Base-by-base conservation (phyloP, 2,113 vertebrate species). In the Rhabdornis inornatus region DNA sequence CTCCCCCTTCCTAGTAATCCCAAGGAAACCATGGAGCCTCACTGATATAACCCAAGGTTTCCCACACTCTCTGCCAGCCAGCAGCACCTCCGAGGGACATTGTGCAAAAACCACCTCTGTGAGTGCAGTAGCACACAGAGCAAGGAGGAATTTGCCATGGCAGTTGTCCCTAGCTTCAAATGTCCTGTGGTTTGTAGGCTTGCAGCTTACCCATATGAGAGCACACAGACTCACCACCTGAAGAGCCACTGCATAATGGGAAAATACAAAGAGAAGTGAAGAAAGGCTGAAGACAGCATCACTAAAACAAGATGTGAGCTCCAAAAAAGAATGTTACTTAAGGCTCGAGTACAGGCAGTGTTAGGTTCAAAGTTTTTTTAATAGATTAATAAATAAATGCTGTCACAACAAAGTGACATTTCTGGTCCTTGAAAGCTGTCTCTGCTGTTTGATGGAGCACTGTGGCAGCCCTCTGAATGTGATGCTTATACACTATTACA, bases 381-480 rank as follows among this genome's bases (percentile, higher is more conserved):
- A 45, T 4, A 42, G 52, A 49, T 49, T 28, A 84, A 87, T 63
- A 76, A 78, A 82, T 71, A 81, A 81, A 68, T 64, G 31, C 18
- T 88, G 30, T 66, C 55, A 5, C 47, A 74, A 82, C 27, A 27
- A 90, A 83, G 33, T 59, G 63, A 27, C 23, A 66, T 83, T 90
- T 90, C 86, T 59, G 20, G 13, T 90, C 64, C 64, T 89, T 83
- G 71, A 80, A 65, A 90, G 47, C 52, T 77, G 33, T 70, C 40
- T 70, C 50, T 90, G 57, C 40, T 87, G 17, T 63, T 88, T 57
- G 71, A 70, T 55, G 39, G 42, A 92, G 45, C 18, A 44, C 14
- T 6, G 25, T 72, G 47, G 42, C 37, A 85, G 71, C 45, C 40
- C 77, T 72, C 45, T 59, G 83, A 89, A 33, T 27, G 33, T 39